Percentiles rank a stretch among this genome's conserved stretches.
Evolutionary conservation across 1,140 invertebrate species (phyloP).

Genomic region (Hermatobates lingyangjiaoensis): DNA sequence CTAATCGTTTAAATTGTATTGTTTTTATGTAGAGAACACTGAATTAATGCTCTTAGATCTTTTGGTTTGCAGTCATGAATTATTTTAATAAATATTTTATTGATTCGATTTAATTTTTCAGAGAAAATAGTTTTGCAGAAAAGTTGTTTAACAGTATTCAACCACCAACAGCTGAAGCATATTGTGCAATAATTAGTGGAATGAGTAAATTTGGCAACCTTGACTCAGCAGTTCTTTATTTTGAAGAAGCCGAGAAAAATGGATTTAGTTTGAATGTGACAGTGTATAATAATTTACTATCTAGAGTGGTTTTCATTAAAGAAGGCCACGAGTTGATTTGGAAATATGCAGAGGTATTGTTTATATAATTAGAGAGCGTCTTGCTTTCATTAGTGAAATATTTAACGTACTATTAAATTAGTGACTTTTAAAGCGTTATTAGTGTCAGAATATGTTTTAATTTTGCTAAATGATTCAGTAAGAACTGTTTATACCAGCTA

Average conservation of each 20-base stretch:
- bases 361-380: too few relatives aligned
- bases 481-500: too few relatives aligned
- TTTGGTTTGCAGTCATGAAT: too few relatives aligned
- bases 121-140: conserved; percentile 28
- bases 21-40: too few relatives aligned
- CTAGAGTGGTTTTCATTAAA: conserved; percentile 32
- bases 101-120: conserved; percentile 17
- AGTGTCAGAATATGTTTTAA: not conserved
- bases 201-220: conserved; percentile 38
- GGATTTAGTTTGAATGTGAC: conserved; percentile 37
- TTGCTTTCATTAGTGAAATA: too few relatives aligned
- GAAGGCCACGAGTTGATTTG: conserved; percentile 40
- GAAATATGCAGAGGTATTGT: conserved; percentile 32
- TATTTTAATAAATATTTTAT: conserved; percentile 4
- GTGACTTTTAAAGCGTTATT: too few relatives aligned
- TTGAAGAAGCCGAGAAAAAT: conserved; percentile 42
- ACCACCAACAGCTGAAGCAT: conserved; percentile 23
- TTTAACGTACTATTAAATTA: too few relatives aligned
- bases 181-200: conserved; percentile 30
- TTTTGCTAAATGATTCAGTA: too few relatives aligned
- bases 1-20: too few relatives aligned
- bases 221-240: conserved; percentile 40
- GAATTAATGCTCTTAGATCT: too few relatives aligned
- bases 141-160: conserved; percentile 27
- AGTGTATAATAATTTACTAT: conserved; percentile 53